Conservation (phyloP, 2,113 vertebrate species). For the Sander lucioperca region DNA sequence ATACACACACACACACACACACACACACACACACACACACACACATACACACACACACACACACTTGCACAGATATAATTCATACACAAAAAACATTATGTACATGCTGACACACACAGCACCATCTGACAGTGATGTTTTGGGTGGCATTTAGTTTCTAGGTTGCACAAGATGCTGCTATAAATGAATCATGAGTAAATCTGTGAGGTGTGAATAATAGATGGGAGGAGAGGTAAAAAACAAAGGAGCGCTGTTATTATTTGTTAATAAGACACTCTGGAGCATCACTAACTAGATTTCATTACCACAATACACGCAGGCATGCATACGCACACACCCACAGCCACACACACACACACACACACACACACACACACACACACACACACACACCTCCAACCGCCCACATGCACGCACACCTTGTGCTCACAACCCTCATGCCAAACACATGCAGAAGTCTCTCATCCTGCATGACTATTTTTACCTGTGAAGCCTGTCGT, state of each 20-base stretch:
- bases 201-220: slow-evolving; percentile 87
- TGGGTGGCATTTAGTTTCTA: slow-evolving; percentile 83
- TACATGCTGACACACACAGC: slow-evolving; percentile 35
- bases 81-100: slow-evolving; percentile 6
- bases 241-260: slow-evolving; percentile 85
- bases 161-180: slow-evolving; percentile 83
- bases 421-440: slow-evolving; percentile 45
- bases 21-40: too few species aligned
- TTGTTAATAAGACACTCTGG: slow-evolving; percentile 86
- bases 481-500: slow-evolving; percentile 79
- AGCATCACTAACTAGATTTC: slow-evolving; percentile 80
- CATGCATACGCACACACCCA: slow-evolving; percentile 46
- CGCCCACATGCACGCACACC: slow-evolving; percentile 38
- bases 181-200: slow-evolving; percentile 87
- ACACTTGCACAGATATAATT: background rate
- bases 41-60: too few species aligned
- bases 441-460: slow-evolving; percentile 69
- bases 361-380: slow-evolving; percentile 45
- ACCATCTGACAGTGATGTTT: slow-evolving; percentile 74
- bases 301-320: slow-evolving; percentile 72
- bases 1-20: too few species aligned
- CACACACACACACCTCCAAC: slow-evolving; percentile 29
- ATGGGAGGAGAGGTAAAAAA: slow-evolving; percentile 84
- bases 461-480: slow-evolving; percentile 76
- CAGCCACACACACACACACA: slow-evolving; percentile 12